A percentile compares a stretch with the other conserved stretches of the same genome.
These are phyloP conservation scores for Semotilus atromaculatus DNA, from an alignment of 2,797 vertebrate genomes.

Conservation along the genomic window DNA sequence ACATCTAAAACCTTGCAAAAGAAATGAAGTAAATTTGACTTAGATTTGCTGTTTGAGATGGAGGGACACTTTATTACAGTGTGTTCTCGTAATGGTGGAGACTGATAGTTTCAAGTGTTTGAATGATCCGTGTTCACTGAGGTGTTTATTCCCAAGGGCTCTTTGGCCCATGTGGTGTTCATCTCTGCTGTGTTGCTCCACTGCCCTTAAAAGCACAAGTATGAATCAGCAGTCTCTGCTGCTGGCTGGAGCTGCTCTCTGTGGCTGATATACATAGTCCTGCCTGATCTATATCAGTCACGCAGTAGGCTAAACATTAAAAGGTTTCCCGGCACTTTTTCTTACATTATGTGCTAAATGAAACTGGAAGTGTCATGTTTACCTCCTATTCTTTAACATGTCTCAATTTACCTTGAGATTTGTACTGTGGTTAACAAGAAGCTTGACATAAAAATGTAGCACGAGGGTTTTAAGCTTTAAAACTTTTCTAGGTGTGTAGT, in stretches of 20 bases:
- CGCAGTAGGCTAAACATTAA: neutral
- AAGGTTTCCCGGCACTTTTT: no score
- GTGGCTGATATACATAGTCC: neutral
- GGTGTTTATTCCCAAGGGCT: slow-evolving; percentile 38
- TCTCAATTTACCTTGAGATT: neutral
- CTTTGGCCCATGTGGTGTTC: slow-evolving; percentile 19
- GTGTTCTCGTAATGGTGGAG: neutral
- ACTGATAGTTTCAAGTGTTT: slow-evolving; percentile 16
- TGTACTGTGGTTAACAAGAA: neutral
- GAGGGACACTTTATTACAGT: neutral
- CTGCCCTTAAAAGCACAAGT: slow-evolving; percentile 47
- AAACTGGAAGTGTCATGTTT: neutral
- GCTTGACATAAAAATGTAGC: neutral
- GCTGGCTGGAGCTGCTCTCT: slow-evolving; percentile 4
- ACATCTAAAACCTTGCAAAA: no score
- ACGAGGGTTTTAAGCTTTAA: neutral
- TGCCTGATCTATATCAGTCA: neutral
- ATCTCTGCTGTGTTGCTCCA: slow-evolving; percentile 36
- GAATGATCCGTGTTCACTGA: neutral
- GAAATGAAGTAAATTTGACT: no score
- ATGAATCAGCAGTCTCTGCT: slow-evolving; percentile 48
- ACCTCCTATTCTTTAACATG: neutral
- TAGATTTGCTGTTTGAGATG: neutral
- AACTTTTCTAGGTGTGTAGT: neutral
- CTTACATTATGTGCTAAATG: neutral